phyloP scores from a whole-genome alignment of 2,888 invertebrate genomes.

The Leptopilina drosophilae region DNA sequence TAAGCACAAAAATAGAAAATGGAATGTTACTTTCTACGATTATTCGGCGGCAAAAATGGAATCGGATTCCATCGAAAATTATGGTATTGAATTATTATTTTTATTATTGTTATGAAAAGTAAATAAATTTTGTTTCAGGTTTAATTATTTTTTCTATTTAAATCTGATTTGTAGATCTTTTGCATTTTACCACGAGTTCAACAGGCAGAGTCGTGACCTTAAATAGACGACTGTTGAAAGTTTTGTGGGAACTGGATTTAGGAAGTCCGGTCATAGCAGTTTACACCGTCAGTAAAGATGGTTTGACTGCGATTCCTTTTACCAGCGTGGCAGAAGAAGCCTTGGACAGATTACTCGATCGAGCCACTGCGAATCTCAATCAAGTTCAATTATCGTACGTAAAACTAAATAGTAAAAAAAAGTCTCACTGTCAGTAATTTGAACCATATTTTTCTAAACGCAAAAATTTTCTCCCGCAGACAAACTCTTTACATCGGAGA shows the following conservation, averaged over 20 bases:
- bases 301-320: conserved; percentile 90
- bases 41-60: conserved; percentile 92
- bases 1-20: conserved; percentile 84
- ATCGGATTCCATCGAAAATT: conserved; percentile 86
- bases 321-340: conserved; percentile 93
- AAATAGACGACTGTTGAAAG: conserved; percentile 87
- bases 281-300: conserved; percentile 87
- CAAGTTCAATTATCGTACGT: conserved; percentile 79
- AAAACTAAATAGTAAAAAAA: not conserved
- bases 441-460: not conserved
- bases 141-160: conserved; percentile 40
- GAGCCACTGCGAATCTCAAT: conserved; percentile 74
- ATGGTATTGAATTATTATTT: conserved; percentile 80
- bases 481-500: conserved; percentile 96
- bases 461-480: conserved; percentile 79
- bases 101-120: conserved; percentile 10
- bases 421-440: not conserved
- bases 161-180: conserved; percentile 81
- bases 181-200: conserved; percentile 94
- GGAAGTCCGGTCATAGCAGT: conserved; percentile 94
- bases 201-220: conserved; percentile 91
- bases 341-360: conserved; percentile 80
- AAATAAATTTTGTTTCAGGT: not conserved
- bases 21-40: conserved; percentile 98
- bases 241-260: conserved; percentile 92